Base-by-base conservation (phyloP, 2,888 invertebrate genomes). In the Drosophila multiciliata region DNA sequence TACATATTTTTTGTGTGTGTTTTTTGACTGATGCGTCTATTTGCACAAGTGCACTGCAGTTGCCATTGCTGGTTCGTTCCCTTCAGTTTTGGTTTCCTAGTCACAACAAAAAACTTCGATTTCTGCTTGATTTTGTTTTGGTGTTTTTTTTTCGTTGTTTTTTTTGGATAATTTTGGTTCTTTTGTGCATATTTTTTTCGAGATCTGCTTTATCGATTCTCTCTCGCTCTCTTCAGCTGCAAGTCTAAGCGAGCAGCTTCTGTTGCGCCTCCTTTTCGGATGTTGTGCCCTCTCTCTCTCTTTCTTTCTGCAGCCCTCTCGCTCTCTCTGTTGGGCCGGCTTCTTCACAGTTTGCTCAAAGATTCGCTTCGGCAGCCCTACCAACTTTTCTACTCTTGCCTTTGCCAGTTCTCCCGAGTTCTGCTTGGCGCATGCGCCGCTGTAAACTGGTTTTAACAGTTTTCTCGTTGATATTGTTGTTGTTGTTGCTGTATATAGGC, bases 311-410 rank as follows among this genome's bases (percentile, higher is more conserved):
- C 4, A 5, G n/a, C 12, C 0, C 20, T 3, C 32, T 20, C 6
- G 2, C 36, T 8, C 29, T 40, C 29, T 64, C 15, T 76, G 62
- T 64, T 58, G 69, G 66, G 75, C 78, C 78, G 83, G 83, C 76
- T 75, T 76, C 69, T 80, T 87, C 77, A 81, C 87, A 82, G 86
- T 88, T 88, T 86, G 77, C 80, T 82, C 73, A 80, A 76, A 84
- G 81, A 88, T 88, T 88, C 87, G 83, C 66, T 75, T 78, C 83
- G 87, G 72, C 80, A 59, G 76, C 80, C 80, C 78, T 82, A 75
- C 74, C 73, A 83, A 75, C 70, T 69, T 75, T 87, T 78, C 72
- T 66, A 65, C 66, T 75, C 33, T 62, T 52, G 72, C 80, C 63
- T 40, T 49, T 59, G 65, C 54, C 54, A 72, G 68, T 62, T 65